phyloP scores from a whole-genome alignment of 53 echinoderm and acorn worm species.

The Paracentrotus lividus region DNA sequence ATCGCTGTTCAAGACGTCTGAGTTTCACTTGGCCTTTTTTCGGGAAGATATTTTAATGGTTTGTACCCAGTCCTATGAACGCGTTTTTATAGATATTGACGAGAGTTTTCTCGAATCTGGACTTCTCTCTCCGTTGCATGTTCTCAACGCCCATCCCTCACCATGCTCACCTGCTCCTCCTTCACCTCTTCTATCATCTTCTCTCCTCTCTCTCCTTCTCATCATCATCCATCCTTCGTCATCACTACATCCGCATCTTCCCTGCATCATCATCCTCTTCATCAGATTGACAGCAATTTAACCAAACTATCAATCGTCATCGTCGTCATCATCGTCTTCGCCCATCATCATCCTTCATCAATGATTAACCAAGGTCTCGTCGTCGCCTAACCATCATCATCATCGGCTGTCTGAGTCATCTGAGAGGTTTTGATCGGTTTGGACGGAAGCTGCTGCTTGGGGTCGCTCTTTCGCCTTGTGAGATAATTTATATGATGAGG shows the following conservation, averaged over 20 bases:
- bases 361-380: slow-evolving; percentile 7
- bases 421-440: not conserved
- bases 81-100: slow-evolving; percentile 52
- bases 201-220: slow-evolving; percentile 17
- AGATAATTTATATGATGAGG: not conserved
- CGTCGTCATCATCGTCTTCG: slow-evolving; percentile 34
- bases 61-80: no score
- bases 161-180: slow-evolving; percentile 1
- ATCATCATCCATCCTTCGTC: not conserved
- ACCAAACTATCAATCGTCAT: not conserved
- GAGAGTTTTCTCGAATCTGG: slow-evolving; percentile 29
- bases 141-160: not conserved
- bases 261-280: slow-evolving; percentile 12
- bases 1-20: no score
- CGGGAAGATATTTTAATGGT: no score
- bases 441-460: slow-evolving; percentile 58
- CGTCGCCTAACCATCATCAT: slow-evolving; percentile 45
- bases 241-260: slow-evolving; percentile 15
- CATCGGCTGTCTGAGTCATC: slow-evolving; percentile 34
- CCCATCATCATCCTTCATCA: slow-evolving; percentile 31
- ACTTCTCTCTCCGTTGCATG: slow-evolving; percentile 1
- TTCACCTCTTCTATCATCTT: not conserved
- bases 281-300: not conserved
- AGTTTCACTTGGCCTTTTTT: no score
- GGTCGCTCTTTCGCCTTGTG: slow-evolving; percentile 9